These are phyloP conservation scores for Rhombomys opimus DNA, from an alignment of 2,113 vertebrate genomes.

Conservation along the genomic window DNA sequence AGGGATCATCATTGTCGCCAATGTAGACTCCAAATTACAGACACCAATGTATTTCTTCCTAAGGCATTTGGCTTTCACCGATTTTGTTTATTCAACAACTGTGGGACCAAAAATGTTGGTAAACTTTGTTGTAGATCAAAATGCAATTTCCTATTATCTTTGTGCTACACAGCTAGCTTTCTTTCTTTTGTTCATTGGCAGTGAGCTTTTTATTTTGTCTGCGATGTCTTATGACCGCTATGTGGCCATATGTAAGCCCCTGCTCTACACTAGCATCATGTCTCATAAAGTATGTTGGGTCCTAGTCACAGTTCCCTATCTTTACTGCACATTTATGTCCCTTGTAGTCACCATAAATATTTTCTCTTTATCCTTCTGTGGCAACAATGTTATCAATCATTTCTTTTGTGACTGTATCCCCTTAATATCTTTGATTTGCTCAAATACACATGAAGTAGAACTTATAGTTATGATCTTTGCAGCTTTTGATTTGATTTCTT, in stretches of 20 bases:
- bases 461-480: constrained; percentile 53
- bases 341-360: constrained; percentile 55
- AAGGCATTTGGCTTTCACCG: constrained; percentile 52
- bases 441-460: constrained; percentile 26
- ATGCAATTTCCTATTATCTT: constrained; percentile 29
- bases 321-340: constrained; percentile 55
- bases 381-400: constrained; percentile 45
- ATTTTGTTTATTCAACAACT: constrained; percentile 65
- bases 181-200: constrained; percentile 51
- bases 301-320: constrained; percentile 47
- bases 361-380: constrained; percentile 69
- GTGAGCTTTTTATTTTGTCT: constrained; percentile 62
- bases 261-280: constrained; percentile 57
- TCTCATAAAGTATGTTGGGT: not conserved
- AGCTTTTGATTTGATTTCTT: constrained; percentile 54
- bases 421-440: constrained; percentile 69
- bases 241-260: constrained; percentile 63
- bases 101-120: constrained; percentile 69
- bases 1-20: constrained; percentile 56
- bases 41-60: constrained; percentile 76
- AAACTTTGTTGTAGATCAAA: constrained; percentile 59
- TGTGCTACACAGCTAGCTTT: constrained; percentile 50
- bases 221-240: constrained; percentile 63
- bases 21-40: not conserved
- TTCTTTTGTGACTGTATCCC: constrained; percentile 69